phyloP scores from a whole-genome alignment of 2,113 vertebrate genomes.

The Psephotus haematonotus region DNA sequence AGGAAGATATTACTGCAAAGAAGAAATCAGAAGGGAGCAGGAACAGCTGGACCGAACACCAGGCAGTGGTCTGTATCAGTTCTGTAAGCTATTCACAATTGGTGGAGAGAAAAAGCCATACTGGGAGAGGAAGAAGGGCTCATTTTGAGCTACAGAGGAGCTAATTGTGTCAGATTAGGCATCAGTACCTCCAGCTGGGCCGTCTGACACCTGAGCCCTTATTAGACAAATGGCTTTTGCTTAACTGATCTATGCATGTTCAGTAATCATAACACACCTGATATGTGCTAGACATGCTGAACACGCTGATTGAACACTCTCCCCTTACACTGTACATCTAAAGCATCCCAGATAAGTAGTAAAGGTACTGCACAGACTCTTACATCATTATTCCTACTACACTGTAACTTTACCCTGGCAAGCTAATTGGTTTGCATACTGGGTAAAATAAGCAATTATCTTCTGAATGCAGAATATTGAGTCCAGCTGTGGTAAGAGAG shows the following conservation, averaged over 20 bases:
- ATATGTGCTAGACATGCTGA: accelerated
- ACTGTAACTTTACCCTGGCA: background rate
- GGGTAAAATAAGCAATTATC: background rate
- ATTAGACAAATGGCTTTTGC: background rate
- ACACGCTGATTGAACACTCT: background rate
- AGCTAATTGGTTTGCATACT: background rate
- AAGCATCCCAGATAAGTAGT: accelerated
- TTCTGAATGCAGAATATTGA: background rate
- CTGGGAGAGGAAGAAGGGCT: background rate
- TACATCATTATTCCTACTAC: background rate
- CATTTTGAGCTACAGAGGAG: background rate
- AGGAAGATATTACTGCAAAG: background rate
- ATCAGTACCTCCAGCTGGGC: background rate
- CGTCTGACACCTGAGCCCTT: background rate
- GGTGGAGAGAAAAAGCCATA: background rate
- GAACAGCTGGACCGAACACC: background rate
- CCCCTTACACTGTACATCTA: background rate
- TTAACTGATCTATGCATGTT: background rate
- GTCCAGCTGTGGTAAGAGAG: background rate
- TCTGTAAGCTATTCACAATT: background rate
- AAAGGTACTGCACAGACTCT: background rate
- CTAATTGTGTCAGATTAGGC: background rate
- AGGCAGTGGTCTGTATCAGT: background rate
- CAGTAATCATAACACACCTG: background rate
- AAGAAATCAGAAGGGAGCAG: background rate